Conservation (phyloP, 2,888 invertebrate species). For the Nesidiocoris tenuis region DNA sequence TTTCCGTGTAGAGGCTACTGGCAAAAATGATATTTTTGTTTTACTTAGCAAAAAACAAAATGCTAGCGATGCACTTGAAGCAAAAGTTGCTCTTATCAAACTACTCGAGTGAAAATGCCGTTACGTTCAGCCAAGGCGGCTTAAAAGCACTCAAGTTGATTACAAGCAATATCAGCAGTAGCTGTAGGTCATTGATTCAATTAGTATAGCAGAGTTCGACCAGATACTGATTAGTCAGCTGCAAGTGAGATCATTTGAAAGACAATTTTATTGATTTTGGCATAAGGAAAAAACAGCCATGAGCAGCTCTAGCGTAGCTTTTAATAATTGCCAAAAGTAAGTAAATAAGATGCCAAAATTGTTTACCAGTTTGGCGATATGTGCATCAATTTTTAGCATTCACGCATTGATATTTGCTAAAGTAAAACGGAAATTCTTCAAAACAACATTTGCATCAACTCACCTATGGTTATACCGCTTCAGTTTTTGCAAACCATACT, state of each 20-base stretch:
- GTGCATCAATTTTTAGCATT: background rate
- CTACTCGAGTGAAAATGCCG: background rate
- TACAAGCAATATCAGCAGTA: background rate
- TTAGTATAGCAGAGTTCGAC: too few species aligned
- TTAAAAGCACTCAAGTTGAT: background rate
- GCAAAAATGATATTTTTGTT: slow-evolving; percentile 2
- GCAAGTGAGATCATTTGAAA: too few species aligned
- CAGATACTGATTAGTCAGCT: too few species aligned
- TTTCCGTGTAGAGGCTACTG: background rate
- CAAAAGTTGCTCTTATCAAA: background rate
- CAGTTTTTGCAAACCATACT: slow-evolving; percentile 95
- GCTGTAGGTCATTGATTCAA: too few species aligned
- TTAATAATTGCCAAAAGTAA: background rate
- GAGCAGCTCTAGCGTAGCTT: background rate
- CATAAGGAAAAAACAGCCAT: background rate
- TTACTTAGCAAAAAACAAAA: slow-evolving; percentile 36
- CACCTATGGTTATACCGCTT: slow-evolving; percentile 98
- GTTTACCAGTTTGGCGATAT: background rate
- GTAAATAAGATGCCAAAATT: background rate
- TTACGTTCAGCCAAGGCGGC: background rate
- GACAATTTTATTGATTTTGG: background rate
- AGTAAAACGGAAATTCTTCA: slow-evolving; percentile 11
- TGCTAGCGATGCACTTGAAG: background rate
- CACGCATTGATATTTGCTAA: slow-evolving; percentile 18
- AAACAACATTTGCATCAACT: slow-evolving; percentile 52